Evolutionary conservation across 2,113 vertebrate species (phyloP).

Genomic region (Phyllostomus discolor): DNA sequence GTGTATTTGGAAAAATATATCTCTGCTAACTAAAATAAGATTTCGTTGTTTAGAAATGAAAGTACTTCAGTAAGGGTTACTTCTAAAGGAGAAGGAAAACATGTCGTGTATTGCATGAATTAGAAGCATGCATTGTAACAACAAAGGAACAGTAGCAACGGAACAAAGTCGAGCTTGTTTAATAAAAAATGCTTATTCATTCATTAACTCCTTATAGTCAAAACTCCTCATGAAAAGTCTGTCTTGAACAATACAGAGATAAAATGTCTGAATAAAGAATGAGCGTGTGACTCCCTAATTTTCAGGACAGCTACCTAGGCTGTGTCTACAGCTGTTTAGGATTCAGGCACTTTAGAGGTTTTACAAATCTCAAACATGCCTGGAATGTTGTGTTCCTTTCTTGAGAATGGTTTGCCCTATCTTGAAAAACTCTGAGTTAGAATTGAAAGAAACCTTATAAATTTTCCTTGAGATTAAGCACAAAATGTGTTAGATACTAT

Average conservation of each 20-base stretch:
- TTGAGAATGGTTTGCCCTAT: not conserved
- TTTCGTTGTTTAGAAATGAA: not conserved
- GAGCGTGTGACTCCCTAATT: not conserved
- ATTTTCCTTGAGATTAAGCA: slow-evolving; percentile 19
- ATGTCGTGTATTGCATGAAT: not conserved
- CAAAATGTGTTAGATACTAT: slow-evolving; percentile 26
- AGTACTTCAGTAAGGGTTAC: not conserved
- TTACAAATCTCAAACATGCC: not conserved
- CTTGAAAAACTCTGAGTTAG: not conserved
- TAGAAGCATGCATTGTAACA: not conserved
- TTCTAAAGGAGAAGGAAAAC: not conserved
- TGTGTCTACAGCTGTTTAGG: not conserved
- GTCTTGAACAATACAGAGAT: not conserved
- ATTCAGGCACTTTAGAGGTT: not conserved
- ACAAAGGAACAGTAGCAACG: not conserved
- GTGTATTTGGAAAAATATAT: not conserved
- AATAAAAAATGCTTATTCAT: slow-evolving; percentile 35
- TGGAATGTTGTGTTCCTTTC: not conserved
- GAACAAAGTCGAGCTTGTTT: slow-evolving; percentile 11
- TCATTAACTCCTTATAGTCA: not conserved
- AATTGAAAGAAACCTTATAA: slow-evolving; percentile 2
- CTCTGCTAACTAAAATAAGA: not conserved
- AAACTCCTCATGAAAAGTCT: not conserved
- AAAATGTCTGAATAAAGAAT: not conserved
- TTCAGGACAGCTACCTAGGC: not conserved